Evolutionary conservation across 2,797 vertebrate species (phyloP), one percentile per base, ranked within the genome.

Genomic region (Myripristis murdjan): DNA sequence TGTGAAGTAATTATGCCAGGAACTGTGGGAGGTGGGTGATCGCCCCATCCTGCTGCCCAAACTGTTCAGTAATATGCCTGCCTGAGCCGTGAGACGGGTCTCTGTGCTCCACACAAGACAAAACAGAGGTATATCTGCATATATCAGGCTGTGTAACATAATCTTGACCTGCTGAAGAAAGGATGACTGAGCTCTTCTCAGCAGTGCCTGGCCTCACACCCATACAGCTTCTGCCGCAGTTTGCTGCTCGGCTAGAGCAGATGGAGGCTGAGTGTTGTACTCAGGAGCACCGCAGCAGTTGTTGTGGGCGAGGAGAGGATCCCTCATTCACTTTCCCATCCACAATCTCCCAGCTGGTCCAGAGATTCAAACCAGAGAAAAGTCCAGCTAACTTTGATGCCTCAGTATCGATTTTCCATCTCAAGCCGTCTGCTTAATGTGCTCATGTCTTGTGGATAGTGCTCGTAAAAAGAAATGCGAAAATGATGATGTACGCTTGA

Each of bases 241-340:
- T 48, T 58, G 41, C 26, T 54, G 31, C 39, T 12, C 15, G 16
- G 24, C n/a, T 28, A 15, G 5, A 49, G 56, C 16, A 44, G 56
- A 41, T 37, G 35, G 8, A 10, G 12, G 10, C 9, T 37, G 12
- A 41, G 39, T 41, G 39, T 41, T 39, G 14, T 41, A 15, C 14
- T 4, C 2, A 14, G 0, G 53, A 62, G 20, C 20, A 64, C 23
- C 76, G 49, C 23, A 23, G 20, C 10, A 58, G 7, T 18, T 64
- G 24, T 37, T 59, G 55, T 62, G 44, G 46, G 14, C 41, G 47
- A 12, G 33, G 49, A 64, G 59, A 58, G n/a, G 18, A 24, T 53
- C 65, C 66, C 26, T 41, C 39, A 15, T 14, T 35, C 33, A 35
- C 33, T 35, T 41, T 15, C 39, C 22, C 28, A 49, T 63, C 3